Evolutionary conservation across 2,113 vertebrate species (phyloP), one percentile per base, ranked within the genome.

Genomic region (Ophiodon elongatus): DNA sequence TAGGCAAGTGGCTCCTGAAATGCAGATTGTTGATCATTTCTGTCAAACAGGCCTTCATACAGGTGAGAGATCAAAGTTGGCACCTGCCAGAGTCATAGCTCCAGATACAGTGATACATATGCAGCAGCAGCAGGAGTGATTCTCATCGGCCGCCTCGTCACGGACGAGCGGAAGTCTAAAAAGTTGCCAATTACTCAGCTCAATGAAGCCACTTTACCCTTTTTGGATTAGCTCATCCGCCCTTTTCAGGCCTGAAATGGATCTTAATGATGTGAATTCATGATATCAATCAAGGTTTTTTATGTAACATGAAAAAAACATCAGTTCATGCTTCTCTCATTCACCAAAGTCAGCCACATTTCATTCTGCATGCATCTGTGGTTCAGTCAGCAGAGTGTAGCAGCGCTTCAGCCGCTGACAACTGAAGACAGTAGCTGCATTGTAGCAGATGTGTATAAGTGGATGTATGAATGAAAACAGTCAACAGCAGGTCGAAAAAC

Each of bases 1-100:
- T 75, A 87, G 80, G 92, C 94, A 94, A 94, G 90, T 73, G 79
- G 52, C 80, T 86, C 72, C 82, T 82, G 68, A 89, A 75, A 78
- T 71, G 85, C 78, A 82, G 68, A 91, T 85, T 76, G 52, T 50
- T 63, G 54, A 88, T 92, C 14, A 63, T 85, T 56, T 76, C 45
- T 2, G 65, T 87, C 41, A 80, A 80, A 50, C 33, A 21, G 47
- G 39, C 67, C 71, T 64, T 76, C 23, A 66, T 39, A 72, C 74
- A 54, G 73, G 25, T 75, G 77, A 79, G 43, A 64, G 72, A 75
- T 66, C 57, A 52, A 65, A 73, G 10, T 37, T 23, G 52, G 23
- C 76, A 79, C 70, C 78, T 76, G 74, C 31, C 65, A 35, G 39
- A 80, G 59, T 80, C 33, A 29, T 21, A 29, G 43, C 56, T 75